A percentile compares a stretch with the other conserved stretches of the same genome.
Conservation (phyloP, 2,797 vertebrate genomes). For the Sus cebifrons region DNA sequence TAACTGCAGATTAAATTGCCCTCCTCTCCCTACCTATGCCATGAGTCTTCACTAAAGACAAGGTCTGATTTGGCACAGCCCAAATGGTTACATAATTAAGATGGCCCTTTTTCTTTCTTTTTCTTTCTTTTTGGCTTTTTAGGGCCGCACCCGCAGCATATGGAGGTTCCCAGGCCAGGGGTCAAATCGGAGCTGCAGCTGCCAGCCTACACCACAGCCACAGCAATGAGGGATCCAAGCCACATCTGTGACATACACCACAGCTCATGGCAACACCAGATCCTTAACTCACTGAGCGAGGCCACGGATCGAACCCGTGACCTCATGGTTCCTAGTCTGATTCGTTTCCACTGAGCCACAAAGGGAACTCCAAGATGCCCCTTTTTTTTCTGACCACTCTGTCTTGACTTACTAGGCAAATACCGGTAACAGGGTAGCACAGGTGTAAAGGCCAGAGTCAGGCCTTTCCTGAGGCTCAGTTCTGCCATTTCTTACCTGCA, state of each 20-base stretch:
- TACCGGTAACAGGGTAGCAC: neutral
- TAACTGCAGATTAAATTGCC: conserved; percentile 54
- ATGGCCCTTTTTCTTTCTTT: neutral
- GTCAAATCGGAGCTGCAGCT: no score
- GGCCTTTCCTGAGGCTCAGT: neutral
- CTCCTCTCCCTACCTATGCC: neutral
- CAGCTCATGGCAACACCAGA: no score
- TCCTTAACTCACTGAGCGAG: no score
- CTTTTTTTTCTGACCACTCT: neutral
- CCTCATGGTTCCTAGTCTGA: no score
- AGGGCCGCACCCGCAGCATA: no score
- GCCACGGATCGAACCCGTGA: no score
- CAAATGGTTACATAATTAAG: neutral
- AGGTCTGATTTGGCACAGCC: neutral
- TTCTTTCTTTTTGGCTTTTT: neutral
- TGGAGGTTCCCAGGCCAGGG: no score
- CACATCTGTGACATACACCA: no score
- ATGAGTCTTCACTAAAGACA: neutral
- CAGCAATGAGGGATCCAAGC: no score
- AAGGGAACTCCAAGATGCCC: neutral
- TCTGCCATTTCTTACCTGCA: neutral
- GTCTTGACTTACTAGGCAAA: conserved; percentile 14
- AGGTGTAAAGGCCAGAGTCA: neutral
- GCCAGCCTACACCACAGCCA: no score
- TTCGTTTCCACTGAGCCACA: no score